Evolutionary conservation across 2,797 vertebrate species (phyloP).

Genomic region (Poeciliopsis turneri): DNA sequence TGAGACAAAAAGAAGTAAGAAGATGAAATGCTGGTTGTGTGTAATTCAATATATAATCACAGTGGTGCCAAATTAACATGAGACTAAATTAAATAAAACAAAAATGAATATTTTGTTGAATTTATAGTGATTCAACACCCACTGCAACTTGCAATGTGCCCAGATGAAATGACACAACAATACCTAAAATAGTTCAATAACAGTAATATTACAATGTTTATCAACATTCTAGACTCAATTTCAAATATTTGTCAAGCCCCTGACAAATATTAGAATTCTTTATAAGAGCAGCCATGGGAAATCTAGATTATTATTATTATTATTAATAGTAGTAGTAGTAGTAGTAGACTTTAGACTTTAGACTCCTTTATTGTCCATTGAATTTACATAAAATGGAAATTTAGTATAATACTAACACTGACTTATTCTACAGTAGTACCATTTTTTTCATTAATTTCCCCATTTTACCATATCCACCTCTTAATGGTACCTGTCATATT

Average conservation of each 20-base stretch:
- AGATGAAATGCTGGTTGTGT: neutral
- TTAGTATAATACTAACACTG: no score
- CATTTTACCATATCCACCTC: neutral
- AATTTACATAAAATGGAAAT: no score
- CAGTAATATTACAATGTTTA: neutral
- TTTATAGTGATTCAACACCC: neutral
- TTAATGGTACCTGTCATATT: neutral
- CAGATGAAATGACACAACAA: neutral
- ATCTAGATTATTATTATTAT: no score
- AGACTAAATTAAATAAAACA: no score
- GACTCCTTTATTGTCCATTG: no score
- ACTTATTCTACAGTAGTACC: neutral
- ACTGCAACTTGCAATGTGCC: neutral
- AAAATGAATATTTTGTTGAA: no score
- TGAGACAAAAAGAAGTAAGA: neutral
- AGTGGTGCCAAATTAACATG: neutral
- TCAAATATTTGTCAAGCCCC: neutral
- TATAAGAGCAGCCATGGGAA: neutral
- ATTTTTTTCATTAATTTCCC: no score
- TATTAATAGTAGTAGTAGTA: no score
- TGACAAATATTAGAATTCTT: neutral
- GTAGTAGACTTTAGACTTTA: no score
- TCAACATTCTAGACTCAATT: neutral
- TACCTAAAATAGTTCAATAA: neutral
- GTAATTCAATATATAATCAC: no score